Conservation (phyloP, 2,113 vertebrate genomes). For the Burhinus bistriatus region DNA sequence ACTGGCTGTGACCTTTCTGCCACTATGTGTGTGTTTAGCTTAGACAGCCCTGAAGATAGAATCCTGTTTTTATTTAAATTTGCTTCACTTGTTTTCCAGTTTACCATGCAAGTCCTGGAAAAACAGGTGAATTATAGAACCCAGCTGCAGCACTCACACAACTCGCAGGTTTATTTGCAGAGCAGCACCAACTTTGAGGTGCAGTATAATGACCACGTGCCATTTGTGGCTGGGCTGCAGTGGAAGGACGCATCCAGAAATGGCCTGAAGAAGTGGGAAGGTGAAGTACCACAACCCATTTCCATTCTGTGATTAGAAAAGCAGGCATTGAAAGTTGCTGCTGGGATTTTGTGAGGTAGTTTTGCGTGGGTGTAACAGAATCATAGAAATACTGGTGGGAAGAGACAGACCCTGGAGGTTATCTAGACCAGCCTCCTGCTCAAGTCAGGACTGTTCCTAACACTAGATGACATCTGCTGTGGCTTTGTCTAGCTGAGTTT, state of each 20-base stretch:
- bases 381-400: neutral
- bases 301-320: neutral
- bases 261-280: conserved; percentile 80
- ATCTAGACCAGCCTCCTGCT: neutral
- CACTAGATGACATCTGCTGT: neutral
- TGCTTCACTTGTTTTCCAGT: conserved; percentile 58
- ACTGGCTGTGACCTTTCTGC: neutral
- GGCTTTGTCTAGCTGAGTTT: neutral
- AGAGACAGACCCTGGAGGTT: neutral
- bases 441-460: neutral
- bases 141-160: conserved; percentile 76
- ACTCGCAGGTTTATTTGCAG: conserved; percentile 66
- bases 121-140: conserved; percentile 79
- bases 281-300: conserved; percentile 44
- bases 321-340: neutral
- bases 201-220: conserved; percentile 75
- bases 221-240: conserved; percentile 75
- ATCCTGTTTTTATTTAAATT: neutral
- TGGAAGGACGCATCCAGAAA: conserved; percentile 77
- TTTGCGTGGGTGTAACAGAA: neutral
- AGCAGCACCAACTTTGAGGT: conserved; percentile 82
- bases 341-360: neutral
- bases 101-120: conserved; percentile 78
- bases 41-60: neutral
- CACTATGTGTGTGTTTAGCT: neutral